Evolutionary conservation across 1,140 invertebrate species (phyloP).

Genomic region (Philopotamus ludificatus): DNA sequence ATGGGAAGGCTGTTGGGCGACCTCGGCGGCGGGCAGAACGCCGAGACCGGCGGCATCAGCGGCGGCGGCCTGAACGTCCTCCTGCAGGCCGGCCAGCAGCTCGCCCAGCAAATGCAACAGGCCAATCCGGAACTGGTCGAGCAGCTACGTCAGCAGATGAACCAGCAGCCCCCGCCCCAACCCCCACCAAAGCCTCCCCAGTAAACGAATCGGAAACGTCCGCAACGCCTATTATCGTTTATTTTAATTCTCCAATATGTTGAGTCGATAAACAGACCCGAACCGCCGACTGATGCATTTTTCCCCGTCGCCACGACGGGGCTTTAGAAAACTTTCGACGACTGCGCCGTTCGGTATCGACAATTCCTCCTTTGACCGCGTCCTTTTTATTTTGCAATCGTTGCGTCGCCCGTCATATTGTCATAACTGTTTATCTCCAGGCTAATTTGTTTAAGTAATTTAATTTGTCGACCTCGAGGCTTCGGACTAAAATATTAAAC

Average conservation of each 20-base stretch:
- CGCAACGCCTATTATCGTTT: too few species aligned
- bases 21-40: slow-evolving; percentile 44
- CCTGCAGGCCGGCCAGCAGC: slow-evolving; percentile 50
- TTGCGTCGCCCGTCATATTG: too few species aligned
- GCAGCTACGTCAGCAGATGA: slow-evolving; percentile 49
- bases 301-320: background rate
- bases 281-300: background rate
- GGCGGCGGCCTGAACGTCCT: slow-evolving; percentile 47
- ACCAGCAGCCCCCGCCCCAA: slow-evolving; percentile 38
- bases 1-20: slow-evolving; percentile 52
- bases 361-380: too few species aligned
- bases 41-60: slow-evolving; percentile 23
- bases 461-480: too few species aligned
- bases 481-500: too few species aligned
- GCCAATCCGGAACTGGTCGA: slow-evolving; percentile 54
- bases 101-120: slow-evolving; percentile 55
- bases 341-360: too few species aligned
- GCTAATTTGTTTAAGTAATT: too few species aligned
- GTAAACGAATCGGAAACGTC: background rate
- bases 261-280: too few species aligned
- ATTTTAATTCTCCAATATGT: too few species aligned
- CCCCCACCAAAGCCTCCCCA: slow-evolving; percentile 29
- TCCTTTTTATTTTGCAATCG: too few species aligned
- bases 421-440: too few species aligned
- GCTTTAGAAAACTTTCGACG: too few species aligned